These are phyloP conservation scores for Sorex araneus DNA, from an alignment of 2,113 vertebrate species.

Conservation along the genomic window DNA sequence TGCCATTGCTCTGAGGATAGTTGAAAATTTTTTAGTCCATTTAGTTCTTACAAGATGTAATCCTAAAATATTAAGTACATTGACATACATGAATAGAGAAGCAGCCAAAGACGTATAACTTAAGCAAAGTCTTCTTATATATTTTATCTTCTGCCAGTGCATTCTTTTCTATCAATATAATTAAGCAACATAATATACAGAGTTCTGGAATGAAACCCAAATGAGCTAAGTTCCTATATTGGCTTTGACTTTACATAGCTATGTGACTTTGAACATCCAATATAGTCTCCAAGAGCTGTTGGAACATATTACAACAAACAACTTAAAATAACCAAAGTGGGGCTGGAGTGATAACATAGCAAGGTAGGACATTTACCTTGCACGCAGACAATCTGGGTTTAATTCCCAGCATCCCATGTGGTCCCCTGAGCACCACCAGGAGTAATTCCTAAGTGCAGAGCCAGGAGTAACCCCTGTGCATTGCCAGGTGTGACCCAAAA, in stretches of 20 bases:
- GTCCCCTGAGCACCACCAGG: no score
- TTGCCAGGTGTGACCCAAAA: no score
- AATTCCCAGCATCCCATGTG: no score
- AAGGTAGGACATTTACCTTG: no score
- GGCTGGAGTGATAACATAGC: no score
- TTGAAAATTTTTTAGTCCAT: not conserved
- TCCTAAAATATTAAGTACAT: not conserved
- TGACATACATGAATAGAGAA: not conserved
- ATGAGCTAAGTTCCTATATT: conserved; percentile 7
- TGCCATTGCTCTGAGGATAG: conserved; percentile 15
- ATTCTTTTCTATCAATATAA: conserved; percentile 4
- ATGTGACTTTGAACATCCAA: not conserved
- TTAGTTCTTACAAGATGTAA: conserved; percentile 20
- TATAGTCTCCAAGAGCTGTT: not conserved
- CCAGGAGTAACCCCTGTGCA: no score
- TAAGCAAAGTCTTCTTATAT: not conserved
- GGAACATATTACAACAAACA: not conserved
- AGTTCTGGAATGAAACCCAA: not conserved
- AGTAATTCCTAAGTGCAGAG: no score
- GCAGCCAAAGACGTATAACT: not conserved
- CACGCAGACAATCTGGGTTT: no score
- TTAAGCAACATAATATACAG: not conserved
- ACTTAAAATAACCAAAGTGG: not conserved
- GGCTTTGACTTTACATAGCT: not conserved
- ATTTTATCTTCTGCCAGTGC: not conserved